Conservation (phyloP, 2,797 vertebrate species). For the Sebastes goodei region DNA sequence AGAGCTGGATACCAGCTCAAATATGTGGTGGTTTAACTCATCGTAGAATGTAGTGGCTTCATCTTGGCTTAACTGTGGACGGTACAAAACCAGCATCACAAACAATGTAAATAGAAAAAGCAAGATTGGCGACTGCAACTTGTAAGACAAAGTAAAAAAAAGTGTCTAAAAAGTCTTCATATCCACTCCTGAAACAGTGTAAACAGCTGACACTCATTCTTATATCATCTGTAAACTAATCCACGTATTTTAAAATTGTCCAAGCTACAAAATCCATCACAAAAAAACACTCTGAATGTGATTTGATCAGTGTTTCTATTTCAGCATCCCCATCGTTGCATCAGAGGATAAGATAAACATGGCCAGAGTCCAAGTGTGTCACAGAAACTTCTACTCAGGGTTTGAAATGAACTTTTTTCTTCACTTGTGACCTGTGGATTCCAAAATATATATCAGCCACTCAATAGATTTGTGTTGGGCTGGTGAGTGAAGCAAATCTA, state of each 20-base stretch:
- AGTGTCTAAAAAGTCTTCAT: background rate
- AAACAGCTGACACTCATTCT: background rate
- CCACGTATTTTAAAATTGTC: background rate
- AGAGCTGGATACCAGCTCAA: conserved; percentile 98
- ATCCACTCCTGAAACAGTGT: background rate
- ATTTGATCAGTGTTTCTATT: background rate
- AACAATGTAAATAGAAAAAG: background rate
- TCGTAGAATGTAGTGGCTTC: conserved; percentile 98
- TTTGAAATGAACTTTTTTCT: too few relatives aligned
- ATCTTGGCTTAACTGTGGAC: conserved; percentile 94
- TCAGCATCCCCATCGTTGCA: too few relatives aligned
- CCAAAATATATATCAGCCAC: too few relatives aligned
- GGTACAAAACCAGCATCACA: conserved; percentile 13
- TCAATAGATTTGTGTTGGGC: too few relatives aligned
- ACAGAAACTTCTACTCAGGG: background rate
- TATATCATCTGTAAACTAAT: background rate
- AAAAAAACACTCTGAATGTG: background rate
- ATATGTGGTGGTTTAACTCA: conserved; percentile 98
- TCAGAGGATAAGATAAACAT: background rate
- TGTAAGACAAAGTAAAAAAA: background rate
- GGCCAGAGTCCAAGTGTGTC: background rate
- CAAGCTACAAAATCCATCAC: background rate
- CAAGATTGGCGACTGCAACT: background rate
- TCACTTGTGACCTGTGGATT: too few relatives aligned
- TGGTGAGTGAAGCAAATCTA: too few relatives aligned